Base-by-base conservation (phyloP, 2,888 invertebrate genomes). In the Dryobotodes eremita region DNA sequence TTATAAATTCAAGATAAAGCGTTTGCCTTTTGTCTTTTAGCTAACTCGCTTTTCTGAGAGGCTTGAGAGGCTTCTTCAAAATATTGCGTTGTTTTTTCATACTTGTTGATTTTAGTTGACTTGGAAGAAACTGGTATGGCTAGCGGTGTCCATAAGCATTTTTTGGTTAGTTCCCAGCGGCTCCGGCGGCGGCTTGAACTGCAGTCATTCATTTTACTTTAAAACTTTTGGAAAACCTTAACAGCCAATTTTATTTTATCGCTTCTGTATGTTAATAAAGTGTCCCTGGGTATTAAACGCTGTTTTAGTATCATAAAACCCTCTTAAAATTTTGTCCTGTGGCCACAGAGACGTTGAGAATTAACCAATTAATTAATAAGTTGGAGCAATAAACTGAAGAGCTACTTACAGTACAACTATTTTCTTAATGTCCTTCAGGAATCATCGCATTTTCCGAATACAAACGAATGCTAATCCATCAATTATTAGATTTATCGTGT, bases 251-350 rank as follows among this genome's bases (percentile, higher is more conserved):
- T 65, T 42, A 57, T 72, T 42, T 72, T 48, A 75, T 57, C 42
- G 23, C 23, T 57, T 66, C n/a, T 70, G 36, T 66, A 66, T 78
- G 57, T 23, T 69, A 61, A 78, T 75, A 75, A 71, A 68, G 61
- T 26, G 26, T 62, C 42, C 31, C 57, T 31, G 26, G 55, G 42
- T 68, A 76, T 55, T 26, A 64, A 79, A 62, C 15, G n/a, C 23
- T 55, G 11, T 31, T 78, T 64, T 36, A 46, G 48, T 42, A 62
- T 48, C 55, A 61, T 70, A 70, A 80, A 79, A 46, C 61, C 15
- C n/a, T 48, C 36, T 7, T 13, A 61, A 68, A 13, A 55, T 75
- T 78, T 75, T 71, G 75, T 73, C 64, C 50, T 55, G 46, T 20
- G 55, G 20, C 26, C 26, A 55, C 68, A 71, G 78, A 71, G 15